A percentile compares a stretch with the other conserved stretches of the same genome.
Evolutionary conservation across 1,140 invertebrate species (phyloP).

Genomic region (Diplogasteroides magnus): DNA sequence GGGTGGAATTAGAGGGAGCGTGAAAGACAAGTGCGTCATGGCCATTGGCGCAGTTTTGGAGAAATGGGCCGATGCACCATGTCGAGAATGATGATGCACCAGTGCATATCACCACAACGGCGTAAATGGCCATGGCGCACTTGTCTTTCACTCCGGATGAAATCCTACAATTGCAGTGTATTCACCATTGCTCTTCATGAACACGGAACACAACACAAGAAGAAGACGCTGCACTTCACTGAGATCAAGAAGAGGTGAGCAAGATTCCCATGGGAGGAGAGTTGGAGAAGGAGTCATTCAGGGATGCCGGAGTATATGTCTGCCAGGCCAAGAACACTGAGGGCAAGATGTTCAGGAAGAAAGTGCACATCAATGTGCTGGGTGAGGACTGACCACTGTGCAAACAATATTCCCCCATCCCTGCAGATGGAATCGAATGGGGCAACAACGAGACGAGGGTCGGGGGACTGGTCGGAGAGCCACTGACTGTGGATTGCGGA

Average conservation of each 20-base stretch:
- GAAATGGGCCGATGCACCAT: no score
- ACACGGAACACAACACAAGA: slow-evolving; percentile 13
- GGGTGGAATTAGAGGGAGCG: not conserved
- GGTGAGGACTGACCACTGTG: not conserved
- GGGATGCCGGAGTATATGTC: slow-evolving; percentile 20
- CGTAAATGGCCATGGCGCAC: not conserved
- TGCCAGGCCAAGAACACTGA: slow-evolving; percentile 20
- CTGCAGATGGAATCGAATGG: slow-evolving; percentile 30
- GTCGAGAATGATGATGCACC: no score
- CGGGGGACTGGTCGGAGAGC: slow-evolving; percentile 30
- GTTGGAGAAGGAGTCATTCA: no score
- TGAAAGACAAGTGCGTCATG: no score
- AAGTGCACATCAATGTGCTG: slow-evolving; percentile 16
- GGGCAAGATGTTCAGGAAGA: slow-evolving; percentile 17
- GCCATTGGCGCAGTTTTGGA: no score
- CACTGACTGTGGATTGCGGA: slow-evolving; percentile 30
- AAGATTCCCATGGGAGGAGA: no score
- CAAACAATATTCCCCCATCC: not conserved
- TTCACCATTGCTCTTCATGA: slow-evolving; percentile 17
- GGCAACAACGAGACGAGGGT: slow-evolving; percentile 11
- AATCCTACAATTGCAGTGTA: slow-evolving; percentile 12
- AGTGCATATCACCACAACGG: no score
- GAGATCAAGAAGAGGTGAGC: slow-evolving; percentile 9
- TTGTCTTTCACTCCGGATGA: not conserved
- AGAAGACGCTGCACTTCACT: slow-evolving; percentile 21